phyloP scores from a whole-genome alignment of 2,888 invertebrate species.

The Rotaria magnacalcarata region DNA sequence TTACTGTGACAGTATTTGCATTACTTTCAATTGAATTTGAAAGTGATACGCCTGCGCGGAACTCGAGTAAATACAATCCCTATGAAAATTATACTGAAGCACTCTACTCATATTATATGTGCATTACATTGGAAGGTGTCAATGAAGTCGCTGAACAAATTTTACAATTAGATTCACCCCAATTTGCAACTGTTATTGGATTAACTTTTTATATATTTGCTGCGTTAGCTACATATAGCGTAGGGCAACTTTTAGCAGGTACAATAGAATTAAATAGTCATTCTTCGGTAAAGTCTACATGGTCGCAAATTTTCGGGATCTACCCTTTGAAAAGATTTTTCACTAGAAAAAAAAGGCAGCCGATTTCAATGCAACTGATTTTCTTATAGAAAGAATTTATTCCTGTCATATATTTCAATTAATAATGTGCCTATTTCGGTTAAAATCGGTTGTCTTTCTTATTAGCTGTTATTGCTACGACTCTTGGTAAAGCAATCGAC shows the following conservation, averaged over 20 bases:
- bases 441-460: background rate
- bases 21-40: background rate
- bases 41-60: slow-evolving; percentile 11
- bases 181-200: background rate
- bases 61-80: background rate
- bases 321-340: too few species aligned
- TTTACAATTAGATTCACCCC: background rate
- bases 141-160: slow-evolving; percentile 21
- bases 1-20: slow-evolving; percentile 12
- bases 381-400: too few species aligned
- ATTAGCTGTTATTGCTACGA: slow-evolving; percentile 14
- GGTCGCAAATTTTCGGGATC: too few species aligned
- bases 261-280: background rate
- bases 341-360: too few species aligned
- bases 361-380: too few species aligned
- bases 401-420: too few species aligned
- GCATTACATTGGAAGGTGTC: slow-evolving; percentile 31
- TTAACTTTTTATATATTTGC: slow-evolving; percentile 15
- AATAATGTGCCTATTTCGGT: too few species aligned
- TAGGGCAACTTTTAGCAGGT: slow-evolving; percentile 5
- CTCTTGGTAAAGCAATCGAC: slow-evolving; percentile 10
- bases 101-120: slow-evolving; percentile 34
- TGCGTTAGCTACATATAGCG: background rate
- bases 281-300: too few species aligned
- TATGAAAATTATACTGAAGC: slow-evolving; percentile 31